Base-by-base conservation (phyloP, 2,888 invertebrate genomes). In the Mactromeris polynyma region DNA sequence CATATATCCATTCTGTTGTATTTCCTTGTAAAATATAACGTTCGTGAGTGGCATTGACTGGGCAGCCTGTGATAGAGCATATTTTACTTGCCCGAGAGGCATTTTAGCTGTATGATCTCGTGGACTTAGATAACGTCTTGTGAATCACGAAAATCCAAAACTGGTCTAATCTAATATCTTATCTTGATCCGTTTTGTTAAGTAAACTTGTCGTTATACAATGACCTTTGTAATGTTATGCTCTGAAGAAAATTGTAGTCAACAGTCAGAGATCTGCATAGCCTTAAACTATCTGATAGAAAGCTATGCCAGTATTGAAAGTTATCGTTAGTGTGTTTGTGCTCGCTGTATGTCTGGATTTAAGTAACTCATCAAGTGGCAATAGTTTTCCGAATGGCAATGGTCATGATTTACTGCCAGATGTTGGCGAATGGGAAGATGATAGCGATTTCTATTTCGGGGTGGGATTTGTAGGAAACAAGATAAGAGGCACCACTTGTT, bases 111-210 rank as follows among this genome's bases (percentile, higher is more conserved):
- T n/a, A n/a, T n/a, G n/a, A n/a, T 51, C 51, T 51, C 17, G 11
- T 51, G 51, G 51, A 51, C 51, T 51, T 19, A 51, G n/a, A 51
- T 51, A 51, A 78, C n/a, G 33, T 33, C 36, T 40, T 33, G 9
- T 11, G 78, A 78, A 78, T 78, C 78, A 78, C 78, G 78, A 81
- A 54, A 4, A 54, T 81, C 81, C 31, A 81, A 54, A 81, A 42
- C 21, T 81, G 36, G 81, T 54, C 33, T 80, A 26, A n/a, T n/a
- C n/a, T n/a, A n/a, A 54, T 46, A 19, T 33, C 4, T 81, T 46
- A 46, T 81, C 42, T 81, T 46, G 33, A 36, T 33, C 9, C 21
- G 33, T 81, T 31, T 36, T 54, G 42, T 51, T 33, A 54, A 46
- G 7, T 54, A 42, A 81, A 54, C 33, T 33, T 54, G 17, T 54